Evolutionary conservation across 2,888 invertebrate genomes (phyloP).

Genomic region (Pimpla rufipes): DNA sequence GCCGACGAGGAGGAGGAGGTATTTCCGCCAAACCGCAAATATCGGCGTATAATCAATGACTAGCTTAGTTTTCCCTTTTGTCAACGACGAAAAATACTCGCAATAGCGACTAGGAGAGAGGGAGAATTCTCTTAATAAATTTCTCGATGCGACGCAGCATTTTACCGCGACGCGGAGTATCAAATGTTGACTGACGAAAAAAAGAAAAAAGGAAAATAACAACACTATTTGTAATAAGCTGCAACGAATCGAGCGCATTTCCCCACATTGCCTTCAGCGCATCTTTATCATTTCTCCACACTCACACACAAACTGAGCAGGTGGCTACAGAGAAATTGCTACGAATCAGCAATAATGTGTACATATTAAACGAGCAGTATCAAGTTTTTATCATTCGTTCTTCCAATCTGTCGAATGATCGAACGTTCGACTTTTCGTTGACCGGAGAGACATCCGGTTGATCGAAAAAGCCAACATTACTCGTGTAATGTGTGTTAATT

Average conservation of each 20-base stretch:
- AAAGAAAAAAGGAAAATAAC: neutral
- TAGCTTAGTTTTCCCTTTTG: constrained; percentile 67
- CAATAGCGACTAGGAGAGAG: constrained; percentile 12
- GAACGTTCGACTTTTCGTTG: constrained; percentile 9
- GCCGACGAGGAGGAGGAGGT: constrained; percentile 86
- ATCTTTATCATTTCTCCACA: constrained; percentile 26
- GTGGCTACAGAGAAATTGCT: constrained; percentile 43
- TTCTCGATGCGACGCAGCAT: constrained; percentile 26
- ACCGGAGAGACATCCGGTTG: neutral
- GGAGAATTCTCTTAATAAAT: constrained; percentile 7
- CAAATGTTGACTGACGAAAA: constrained; percentile 44
- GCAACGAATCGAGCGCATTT: constrained; percentile 12
- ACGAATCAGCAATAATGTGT: constrained; percentile 60
- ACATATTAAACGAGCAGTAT: constrained; percentile 54
- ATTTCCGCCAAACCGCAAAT: constrained; percentile 86
- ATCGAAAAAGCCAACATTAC: constrained; percentile 21
- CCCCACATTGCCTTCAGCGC: constrained; percentile 46
- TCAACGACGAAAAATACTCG: constrained; percentile 11
- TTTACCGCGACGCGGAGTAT: constrained; percentile 31
- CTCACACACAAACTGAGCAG: constrained; percentile 6
- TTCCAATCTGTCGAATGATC: constrained; percentile 51
- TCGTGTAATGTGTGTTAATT: constrained; percentile 41
- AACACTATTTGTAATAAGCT: neutral
- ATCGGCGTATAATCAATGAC: constrained; percentile 86
- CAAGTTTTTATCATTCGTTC: constrained; percentile 47